Percentiles rank a stretch among this genome's conserved stretches.
Conservation (phyloP, 1,140 invertebrate species). For the Drosophila murphyi region DNA sequence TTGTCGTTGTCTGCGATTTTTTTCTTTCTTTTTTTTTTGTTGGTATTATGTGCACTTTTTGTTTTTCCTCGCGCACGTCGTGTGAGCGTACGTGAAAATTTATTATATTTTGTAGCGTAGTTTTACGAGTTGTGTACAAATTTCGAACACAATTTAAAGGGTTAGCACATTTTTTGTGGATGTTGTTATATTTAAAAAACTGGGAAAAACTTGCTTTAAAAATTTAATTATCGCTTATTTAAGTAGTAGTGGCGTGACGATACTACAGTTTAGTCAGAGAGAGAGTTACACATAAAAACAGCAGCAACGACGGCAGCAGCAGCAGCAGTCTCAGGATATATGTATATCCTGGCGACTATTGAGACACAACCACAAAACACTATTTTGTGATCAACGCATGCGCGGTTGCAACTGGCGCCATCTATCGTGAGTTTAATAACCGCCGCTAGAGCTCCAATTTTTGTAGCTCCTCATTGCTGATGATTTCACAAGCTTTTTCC, state of each 20-base stretch:
- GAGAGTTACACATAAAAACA: conserved; percentile 60
- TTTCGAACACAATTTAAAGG: neutral
- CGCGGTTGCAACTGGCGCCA: conserved; percentile 25
- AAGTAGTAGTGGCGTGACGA: conserved; percentile 58
- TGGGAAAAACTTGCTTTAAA: conserved; percentile 19
- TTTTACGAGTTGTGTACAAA: conserved; percentile 4
- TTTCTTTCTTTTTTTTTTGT: neutral
- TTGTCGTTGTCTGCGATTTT: conserved; percentile 42
- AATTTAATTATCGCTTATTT: conserved; percentile 32
- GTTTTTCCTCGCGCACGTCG: conserved; percentile 10
- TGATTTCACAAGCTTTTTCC: conserved; percentile 58
- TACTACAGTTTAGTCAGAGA: conserved; percentile 49
- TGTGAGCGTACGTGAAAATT: neutral
- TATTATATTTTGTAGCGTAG: neutral
- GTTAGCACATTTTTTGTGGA: conserved; percentile 3
- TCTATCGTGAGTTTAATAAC: neutral
- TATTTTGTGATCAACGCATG: conserved; percentile 17
- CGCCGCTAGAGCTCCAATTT: conserved; percentile 46
- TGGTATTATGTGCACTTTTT: conserved; percentile 28
- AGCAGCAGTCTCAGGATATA: conserved; percentile 27
- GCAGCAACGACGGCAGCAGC: conserved; percentile 29
- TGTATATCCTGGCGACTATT: conserved; percentile 42
- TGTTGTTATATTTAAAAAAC: conserved; percentile 20
- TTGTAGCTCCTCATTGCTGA: conserved; percentile 55
- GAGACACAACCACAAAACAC: conserved; percentile 3